Evolutionary conservation across 2,113 vertebrate species (phyloP).

Genomic region (Tragelaphus buxtoni): DNA sequence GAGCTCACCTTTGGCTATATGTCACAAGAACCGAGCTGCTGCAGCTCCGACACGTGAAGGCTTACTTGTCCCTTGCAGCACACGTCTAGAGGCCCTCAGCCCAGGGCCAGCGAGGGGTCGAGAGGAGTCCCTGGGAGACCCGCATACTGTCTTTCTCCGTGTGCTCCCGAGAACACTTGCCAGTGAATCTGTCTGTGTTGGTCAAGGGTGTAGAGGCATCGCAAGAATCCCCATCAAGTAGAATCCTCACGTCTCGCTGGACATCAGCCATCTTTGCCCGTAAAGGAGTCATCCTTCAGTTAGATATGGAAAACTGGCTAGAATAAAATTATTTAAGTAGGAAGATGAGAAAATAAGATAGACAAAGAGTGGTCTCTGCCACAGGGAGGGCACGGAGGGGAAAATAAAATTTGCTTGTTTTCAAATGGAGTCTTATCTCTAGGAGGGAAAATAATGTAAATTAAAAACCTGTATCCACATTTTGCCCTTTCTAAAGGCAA

Average conservation of each 20-base stretch:
- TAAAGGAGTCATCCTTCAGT: not conserved
- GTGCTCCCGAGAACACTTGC: not conserved
- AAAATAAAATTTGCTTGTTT: not conserved
- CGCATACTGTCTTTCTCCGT: rapidly evolving
- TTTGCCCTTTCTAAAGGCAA: not conserved
- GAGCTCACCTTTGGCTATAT: rapidly evolving
- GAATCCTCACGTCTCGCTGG: not conserved
- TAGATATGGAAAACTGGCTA: not conserved
- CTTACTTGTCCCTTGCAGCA: rapidly evolving
- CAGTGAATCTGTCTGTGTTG: not conserved
- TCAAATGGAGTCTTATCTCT: not conserved
- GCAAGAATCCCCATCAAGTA: too few species aligned
- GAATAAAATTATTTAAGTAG: not conserved
- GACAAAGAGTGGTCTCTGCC: not conserved
- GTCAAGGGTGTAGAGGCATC: not conserved
- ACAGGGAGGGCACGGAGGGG: not conserved
- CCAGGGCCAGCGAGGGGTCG: not conserved
- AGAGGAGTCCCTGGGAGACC: rapidly evolving
- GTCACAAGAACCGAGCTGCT: rapidly evolving
- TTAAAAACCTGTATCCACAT: not conserved
- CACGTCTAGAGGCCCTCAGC: too few species aligned
- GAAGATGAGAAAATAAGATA: not conserved
- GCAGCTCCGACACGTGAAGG: rapidly evolving
- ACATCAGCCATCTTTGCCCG: too few species aligned
- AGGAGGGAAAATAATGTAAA: not conserved